phyloP scores from a whole-genome alignment of 2,888 invertebrate species.

The Gibbula magus region DNA sequence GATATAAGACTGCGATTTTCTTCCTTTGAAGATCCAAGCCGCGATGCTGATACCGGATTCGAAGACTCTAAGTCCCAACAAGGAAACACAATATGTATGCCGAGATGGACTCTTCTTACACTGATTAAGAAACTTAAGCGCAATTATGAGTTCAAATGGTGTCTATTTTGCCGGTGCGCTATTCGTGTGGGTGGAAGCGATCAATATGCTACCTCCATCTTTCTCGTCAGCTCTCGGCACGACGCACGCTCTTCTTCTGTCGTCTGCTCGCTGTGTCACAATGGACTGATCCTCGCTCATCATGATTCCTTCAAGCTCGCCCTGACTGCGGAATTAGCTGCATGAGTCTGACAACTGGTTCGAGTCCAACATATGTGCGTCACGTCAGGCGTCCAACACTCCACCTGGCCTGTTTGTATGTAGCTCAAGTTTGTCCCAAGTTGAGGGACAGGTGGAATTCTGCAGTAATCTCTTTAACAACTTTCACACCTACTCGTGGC shows the following conservation, averaged over 20 bases:
- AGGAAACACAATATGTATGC: no score
- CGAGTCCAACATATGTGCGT: neutral
- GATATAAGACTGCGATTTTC: no score
- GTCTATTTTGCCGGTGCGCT: neutral
- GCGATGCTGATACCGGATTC: no score
- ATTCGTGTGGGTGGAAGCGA: neutral
- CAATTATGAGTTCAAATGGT: no score
- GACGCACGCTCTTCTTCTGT: neutral
- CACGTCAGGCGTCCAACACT: neutral
- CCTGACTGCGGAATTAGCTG: neutral
- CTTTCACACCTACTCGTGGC: no score
- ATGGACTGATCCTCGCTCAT: neutral
- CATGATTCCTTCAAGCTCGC: slow-evolving; percentile 1
- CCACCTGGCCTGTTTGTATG: neutral
- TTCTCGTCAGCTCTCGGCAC: neutral
- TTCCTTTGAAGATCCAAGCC: no score
- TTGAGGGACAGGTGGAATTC: neutral
- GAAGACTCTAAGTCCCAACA: no score
- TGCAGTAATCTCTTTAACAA: no score
- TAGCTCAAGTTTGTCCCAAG: neutral
- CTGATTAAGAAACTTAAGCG: no score
- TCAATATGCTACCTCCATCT: neutral
- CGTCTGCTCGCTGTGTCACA: slow-evolving; percentile 6
- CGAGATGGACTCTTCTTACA: no score
- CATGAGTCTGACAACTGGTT: neutral